Conservation (phyloP, 2,797 vertebrate genomes). For the Alcedo atthis region DNA sequence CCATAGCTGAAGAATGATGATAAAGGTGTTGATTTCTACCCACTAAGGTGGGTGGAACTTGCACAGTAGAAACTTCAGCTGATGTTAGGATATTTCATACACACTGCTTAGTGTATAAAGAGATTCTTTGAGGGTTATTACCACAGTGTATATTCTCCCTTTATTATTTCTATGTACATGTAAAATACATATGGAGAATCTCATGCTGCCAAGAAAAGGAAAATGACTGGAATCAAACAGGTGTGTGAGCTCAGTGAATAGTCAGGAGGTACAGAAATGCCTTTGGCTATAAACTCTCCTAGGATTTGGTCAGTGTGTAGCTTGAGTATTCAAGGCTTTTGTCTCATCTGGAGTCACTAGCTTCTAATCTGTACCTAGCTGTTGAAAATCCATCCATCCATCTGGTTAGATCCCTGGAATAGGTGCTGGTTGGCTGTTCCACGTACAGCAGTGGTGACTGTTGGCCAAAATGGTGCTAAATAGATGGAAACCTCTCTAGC, state of each 20-base stretch:
- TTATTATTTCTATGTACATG: neutral
- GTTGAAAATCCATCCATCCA: neutral
- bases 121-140: neutral
- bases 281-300: neutral
- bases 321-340: neutral
- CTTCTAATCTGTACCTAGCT: neutral
- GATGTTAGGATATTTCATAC: neutral
- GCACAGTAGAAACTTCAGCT: neutral
- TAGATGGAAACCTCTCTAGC: neutral
- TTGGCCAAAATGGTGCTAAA: neutral
- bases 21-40: neutral
- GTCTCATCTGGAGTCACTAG: neutral
- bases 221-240: neutral
- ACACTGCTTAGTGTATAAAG: neutral
- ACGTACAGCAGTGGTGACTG: neutral
- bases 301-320: neutral
- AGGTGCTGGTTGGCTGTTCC: neutral
- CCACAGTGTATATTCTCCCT: neutral
- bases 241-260: neutral
- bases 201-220: neutral
- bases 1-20: neutral
- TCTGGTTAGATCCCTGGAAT: neutral
- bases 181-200: neutral
- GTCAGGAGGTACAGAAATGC: rapidly evolving
- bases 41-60: neutral